A percentile compares a stretch with the other conserved stretches of the same genome.
These are phyloP conservation scores for Porites cylindrica DNA, from an alignment of 92 coral and sea anemone species.

Conservation along the genomic window DNA sequence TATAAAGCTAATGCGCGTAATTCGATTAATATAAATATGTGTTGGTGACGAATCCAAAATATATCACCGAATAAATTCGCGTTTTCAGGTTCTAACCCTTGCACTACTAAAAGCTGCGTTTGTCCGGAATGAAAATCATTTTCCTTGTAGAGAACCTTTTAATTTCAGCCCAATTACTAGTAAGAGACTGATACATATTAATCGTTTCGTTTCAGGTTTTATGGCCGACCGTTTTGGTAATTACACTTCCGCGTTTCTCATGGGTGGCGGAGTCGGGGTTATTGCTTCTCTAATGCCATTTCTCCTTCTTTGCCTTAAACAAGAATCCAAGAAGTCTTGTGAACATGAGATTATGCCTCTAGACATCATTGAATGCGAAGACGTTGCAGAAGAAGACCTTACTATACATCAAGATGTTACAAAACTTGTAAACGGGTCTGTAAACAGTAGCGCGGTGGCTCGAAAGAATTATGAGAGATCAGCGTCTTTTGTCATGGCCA, in stretches of 20 bases:
- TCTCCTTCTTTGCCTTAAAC: background rate
- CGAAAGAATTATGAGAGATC: background rate
- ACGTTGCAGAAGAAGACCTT: background rate
- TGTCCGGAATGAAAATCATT: no score
- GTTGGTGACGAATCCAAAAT: no score
- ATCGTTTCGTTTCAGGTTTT: conserved; percentile 10
- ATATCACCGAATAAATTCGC: no score
- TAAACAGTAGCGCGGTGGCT: no score
- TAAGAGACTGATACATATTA: background rate
- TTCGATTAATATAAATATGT: no score
- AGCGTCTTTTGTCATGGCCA: background rate
- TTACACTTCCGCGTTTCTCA: conserved; percentile 38
- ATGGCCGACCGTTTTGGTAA: conserved; percentile 32
- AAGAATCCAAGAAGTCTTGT: background rate
- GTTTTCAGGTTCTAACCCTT: no score
- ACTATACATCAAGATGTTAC: background rate
- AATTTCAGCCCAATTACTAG: no score
- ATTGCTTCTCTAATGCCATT: conserved; percentile 30
- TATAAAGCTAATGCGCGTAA: no score
- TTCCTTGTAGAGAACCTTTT: no score
- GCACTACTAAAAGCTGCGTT: no score
- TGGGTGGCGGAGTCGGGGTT: conserved; percentile 37
- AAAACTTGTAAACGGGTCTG: background rate
- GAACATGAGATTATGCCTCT: background rate
- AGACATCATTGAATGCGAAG: background rate